These are phyloP conservation scores for Brenthis ino DNA, from an alignment of 2,888 invertebrate genomes.

Conservation along the genomic window DNA sequence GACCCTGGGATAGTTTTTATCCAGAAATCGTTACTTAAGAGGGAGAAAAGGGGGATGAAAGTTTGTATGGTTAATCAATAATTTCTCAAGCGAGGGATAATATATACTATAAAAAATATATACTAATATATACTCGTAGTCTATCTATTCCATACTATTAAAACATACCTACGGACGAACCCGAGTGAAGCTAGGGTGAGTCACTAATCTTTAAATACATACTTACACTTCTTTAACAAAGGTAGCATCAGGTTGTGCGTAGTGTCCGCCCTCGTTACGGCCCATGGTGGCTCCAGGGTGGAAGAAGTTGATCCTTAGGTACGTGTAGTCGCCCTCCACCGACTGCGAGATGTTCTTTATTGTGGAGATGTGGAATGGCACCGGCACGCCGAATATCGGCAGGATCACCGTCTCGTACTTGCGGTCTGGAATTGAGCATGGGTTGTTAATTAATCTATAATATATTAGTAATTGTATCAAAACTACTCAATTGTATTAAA, in stretches of 20 bases:
- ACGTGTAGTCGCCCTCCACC: slow-evolving; percentile 99
- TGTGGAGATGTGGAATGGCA: slow-evolving; percentile 99
- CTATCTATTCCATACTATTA: no score
- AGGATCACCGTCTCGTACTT: slow-evolving; percentile 99
- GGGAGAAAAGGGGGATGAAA: no score
- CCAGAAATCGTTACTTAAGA: no score
- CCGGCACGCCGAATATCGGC: slow-evolving; percentile 97
- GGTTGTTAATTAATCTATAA: background rate
- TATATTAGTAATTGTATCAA: background rate
- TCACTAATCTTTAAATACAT: background rate
- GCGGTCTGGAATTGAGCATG: slow-evolving; percentile 84
- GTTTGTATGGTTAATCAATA: no score
- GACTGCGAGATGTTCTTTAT: slow-evolving; percentile 99
- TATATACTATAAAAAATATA: no score
- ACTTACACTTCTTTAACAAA: slow-evolving; percentile 98
- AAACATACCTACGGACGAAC: no score
- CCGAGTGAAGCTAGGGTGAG: no score
- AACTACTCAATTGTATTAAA: background rate
- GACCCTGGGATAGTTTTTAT: no score
- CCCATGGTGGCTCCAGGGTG: slow-evolving; percentile 99
- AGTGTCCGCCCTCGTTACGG: slow-evolving; percentile 93
- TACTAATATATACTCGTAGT: no score
- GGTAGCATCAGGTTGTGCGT: slow-evolving; percentile 97
- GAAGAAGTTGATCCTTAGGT: slow-evolving; percentile 98
- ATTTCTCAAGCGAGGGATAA: no score